Evolutionary conservation across 2,888 invertebrate genomes (phyloP).

Genomic region (Abrostola tripartita): DNA sequence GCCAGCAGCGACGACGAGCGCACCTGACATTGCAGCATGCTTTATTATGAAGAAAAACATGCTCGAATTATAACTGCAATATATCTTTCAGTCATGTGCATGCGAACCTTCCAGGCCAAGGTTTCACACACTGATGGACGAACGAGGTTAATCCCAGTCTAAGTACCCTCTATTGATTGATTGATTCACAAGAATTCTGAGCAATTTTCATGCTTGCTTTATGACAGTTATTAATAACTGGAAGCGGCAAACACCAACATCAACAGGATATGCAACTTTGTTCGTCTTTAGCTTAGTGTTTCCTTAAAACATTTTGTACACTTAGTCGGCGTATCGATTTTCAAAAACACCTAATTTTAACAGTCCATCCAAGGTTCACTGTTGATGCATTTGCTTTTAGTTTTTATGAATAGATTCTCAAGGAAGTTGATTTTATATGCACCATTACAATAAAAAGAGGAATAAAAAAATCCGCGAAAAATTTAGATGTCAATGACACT

Average conservation of each 20-base stretch:
- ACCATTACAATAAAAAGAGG: constrained; percentile 38
- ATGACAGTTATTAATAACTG: constrained; percentile 48
- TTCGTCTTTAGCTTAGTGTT: constrained; percentile 20
- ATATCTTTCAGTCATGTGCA: constrained; percentile 68
- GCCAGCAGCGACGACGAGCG: constrained; percentile 59
- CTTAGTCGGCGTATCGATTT: constrained; percentile 42
- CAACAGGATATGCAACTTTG: constrained; percentile 27
- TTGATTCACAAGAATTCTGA: constrained; percentile 44
- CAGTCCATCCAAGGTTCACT: constrained; percentile 31
- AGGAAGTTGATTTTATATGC: constrained; percentile 28
- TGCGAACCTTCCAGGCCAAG: constrained; percentile 73
- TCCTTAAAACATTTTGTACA: constrained; percentile 27
- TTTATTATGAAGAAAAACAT: constrained; percentile 67
- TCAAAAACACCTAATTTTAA: constrained; percentile 40
- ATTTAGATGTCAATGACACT: constrained; percentile 67
- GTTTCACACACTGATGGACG: constrained; percentile 63
- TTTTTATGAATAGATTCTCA: constrained; percentile 20
- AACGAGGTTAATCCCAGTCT: constrained; percentile 68
- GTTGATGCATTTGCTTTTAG: constrained; percentile 12
- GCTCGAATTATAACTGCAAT: constrained; percentile 67
- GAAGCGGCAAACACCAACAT: constrained; percentile 29
- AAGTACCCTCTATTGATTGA: constrained; percentile 53
- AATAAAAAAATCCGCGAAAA: constrained; percentile 34
- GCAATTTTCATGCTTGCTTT: constrained; percentile 25
- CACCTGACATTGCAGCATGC: constrained; percentile 66